Evolutionary conservation across 2,113 vertebrate genomes (phyloP).

Genomic region (Noturus placidus): DNA sequence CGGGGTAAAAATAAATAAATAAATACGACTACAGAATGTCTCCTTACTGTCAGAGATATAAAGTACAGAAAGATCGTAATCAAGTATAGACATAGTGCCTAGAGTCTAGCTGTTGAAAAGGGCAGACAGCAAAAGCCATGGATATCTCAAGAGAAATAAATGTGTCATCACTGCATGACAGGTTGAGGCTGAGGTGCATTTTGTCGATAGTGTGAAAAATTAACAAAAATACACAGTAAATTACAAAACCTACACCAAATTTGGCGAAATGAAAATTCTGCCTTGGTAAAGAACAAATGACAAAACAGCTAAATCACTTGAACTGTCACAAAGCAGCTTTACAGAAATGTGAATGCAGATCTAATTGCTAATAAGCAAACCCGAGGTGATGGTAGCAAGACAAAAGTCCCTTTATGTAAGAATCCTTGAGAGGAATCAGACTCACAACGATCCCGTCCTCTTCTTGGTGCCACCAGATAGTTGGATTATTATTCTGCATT

Average conservation of each 20-base stretch:
- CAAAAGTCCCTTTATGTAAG: not conserved
- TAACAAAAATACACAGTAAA: not conserved
- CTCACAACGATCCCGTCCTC: not conserved
- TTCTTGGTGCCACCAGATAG: not conserved
- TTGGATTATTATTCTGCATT: not conserved
- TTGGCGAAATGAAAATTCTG: not conserved
- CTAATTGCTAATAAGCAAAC: not conserved
- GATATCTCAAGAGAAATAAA: slow-evolving; percentile 23
- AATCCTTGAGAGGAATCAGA: not conserved
- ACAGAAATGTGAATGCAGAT: not conserved
- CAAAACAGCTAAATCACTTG: not conserved
- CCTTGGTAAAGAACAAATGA: not conserved
- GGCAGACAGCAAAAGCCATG: slow-evolving; percentile 20
- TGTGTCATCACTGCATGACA: slow-evolving; percentile 17
- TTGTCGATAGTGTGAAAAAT: slow-evolving; percentile 9
- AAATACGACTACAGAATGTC: not conserved
- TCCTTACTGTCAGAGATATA: slow-evolving; percentile 16
- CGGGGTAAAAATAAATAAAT: not conserved
- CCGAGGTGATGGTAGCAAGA: not conserved
- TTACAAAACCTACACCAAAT: not conserved
- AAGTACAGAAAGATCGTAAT: slow-evolving; percentile 22
- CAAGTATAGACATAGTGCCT: slow-evolving; percentile 9
- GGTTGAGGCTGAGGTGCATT: not conserved
- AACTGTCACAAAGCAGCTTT: not conserved
- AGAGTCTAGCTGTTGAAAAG: slow-evolving; percentile 17